Conservation (phyloP, 1,140 invertebrate genomes). For the Neocloeon triangulifer region DNA sequence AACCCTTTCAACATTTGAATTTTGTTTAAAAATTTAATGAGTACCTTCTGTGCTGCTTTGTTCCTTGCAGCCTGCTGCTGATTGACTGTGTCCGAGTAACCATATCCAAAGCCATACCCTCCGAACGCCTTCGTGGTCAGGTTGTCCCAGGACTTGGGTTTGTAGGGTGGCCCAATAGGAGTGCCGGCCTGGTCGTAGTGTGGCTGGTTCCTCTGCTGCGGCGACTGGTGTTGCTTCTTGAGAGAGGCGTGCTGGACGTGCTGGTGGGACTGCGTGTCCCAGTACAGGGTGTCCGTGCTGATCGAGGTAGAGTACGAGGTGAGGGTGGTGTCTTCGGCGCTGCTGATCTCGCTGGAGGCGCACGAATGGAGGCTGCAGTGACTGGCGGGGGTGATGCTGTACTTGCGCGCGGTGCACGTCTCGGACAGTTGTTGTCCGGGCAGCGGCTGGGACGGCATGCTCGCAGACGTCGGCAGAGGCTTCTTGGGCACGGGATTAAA, state of each 20-base stretch:
- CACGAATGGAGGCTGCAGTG: conserved; percentile 61
- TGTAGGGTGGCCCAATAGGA: conserved; percentile 23
- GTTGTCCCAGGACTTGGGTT: conserved; percentile 75
- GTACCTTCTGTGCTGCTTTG: not conserved
- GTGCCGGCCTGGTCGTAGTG: conserved; percentile 17
- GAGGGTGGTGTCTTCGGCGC: conserved; percentile 30
- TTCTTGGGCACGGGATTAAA: not conserved
- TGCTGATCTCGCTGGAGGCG: conserved; percentile 43
- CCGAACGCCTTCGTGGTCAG: conserved; percentile 58
- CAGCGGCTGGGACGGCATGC: not conserved
- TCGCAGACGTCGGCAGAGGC: not conserved
- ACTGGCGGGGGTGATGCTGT: conserved; percentile 21
- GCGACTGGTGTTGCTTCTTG: conserved; percentile 14
- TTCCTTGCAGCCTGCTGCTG: no score
- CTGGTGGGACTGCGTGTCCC: conserved; percentile 27
- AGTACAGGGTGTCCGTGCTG: conserved; percentile 62
- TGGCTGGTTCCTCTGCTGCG: conserved; percentile 21
- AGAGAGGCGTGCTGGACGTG: conserved; percentile 1
- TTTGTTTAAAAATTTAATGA: no score
- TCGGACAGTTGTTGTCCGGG: not conserved
- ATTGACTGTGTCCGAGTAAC: conserved; percentile 40
- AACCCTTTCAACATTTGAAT: no score
- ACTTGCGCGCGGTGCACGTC: not conserved
- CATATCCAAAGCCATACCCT: conserved; percentile 63
- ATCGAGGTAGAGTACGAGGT: conserved; percentile 60